Base-by-base conservation (phyloP, 2,888 invertebrate genomes). In the Ectropis crepuscularia region DNA sequence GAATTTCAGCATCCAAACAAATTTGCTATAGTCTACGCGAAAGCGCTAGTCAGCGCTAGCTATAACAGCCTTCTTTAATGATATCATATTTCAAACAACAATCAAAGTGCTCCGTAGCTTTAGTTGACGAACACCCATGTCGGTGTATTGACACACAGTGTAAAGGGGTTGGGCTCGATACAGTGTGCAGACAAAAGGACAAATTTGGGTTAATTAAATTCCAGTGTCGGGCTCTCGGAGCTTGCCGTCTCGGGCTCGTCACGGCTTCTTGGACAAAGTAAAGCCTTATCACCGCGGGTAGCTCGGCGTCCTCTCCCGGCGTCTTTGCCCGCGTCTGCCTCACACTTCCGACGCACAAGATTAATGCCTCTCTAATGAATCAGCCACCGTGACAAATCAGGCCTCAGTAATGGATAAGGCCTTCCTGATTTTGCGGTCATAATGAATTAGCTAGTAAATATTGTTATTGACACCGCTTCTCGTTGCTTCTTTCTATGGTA, bases 361-460 rank as follows among this genome's bases (percentile, higher is more conserved):
- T 88, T 88, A 88, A 88, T 88, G 86, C 77, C 72, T 76, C 75
- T 80, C 85, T 89, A 90, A 89, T 90, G 88, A 90, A 89, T 90
- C 88, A 88, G 87, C 87, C 83, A 81, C 83, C 83, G 83, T 89
- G 89, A 89, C 88, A 89, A 89, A 89, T 90, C 88, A 88, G 85
- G 78, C 80, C 77, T 74, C 81, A 71, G 84, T 86, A 88, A 89
- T 88, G 87, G 88, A 86, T 86, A 87, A 84, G 80, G 83, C 82
- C 77, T 85, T 81, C 79, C 81, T 83, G 84, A 85, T 86, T 83
- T 82, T 81, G 79, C 75, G 80, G 80, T 81, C 79, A 80, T 83
- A 83, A 83, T 87, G 80, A 85, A 86, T 88, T 84, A 82, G 79
- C 77, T 73, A 77, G 71, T 74, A 76, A 79, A 81, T 77, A 77